Base-by-base conservation (phyloP, 2,113 vertebrate species). In the Lasiurus borealis region DNA sequence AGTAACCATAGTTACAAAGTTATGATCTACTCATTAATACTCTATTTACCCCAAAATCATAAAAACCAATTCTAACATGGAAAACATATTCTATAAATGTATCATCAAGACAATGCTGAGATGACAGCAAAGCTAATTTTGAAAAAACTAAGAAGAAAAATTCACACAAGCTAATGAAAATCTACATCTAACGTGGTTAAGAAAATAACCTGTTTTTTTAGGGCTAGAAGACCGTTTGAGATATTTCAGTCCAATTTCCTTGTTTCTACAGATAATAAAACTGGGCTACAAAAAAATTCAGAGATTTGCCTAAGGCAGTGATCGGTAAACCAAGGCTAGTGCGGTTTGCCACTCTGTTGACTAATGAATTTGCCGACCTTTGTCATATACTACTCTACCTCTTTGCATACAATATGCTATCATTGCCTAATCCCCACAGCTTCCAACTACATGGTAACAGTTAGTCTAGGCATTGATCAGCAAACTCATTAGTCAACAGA, bases 121-220 rank as follows among this genome's bases (percentile, higher is more conserved):
- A 82, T 72, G 52, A 66, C 4, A 83, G 3, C 19, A 81, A 77
- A 94, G 31, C 15, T 82, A 85, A 85, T 72, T 76, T 11, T 85
- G n/a, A 90, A 78, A 78, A 78, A 90, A 76, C 21, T 19, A 83
- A 71, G n/a, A 19, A 72, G 92, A 77, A 90, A 88, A 84, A 40
- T 15, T 2, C 50, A 71, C 9, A 87, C 44, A 72, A 31, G 7
- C 69, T 75, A 80, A 73, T 4, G 11, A 34, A 82, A 62, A 77
- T 34, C 15, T n/a, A 73, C 10, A 54, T 64, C 34, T 54, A 89
- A 81, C 5, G n/a, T 3, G 46, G 36, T 19, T 19, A 84, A 84
- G 59, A 81, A n/a, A 57, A 89, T 18, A 31, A 31, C 88, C 48
- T 71, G 29, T 50, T 46, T 83, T 54, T 68, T 72, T 12, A 68